Evolutionary conservation across 2,888 invertebrate species (phyloP), one percentile per base, ranked within the genome.

Genomic region (Allacma fusca): DNA sequence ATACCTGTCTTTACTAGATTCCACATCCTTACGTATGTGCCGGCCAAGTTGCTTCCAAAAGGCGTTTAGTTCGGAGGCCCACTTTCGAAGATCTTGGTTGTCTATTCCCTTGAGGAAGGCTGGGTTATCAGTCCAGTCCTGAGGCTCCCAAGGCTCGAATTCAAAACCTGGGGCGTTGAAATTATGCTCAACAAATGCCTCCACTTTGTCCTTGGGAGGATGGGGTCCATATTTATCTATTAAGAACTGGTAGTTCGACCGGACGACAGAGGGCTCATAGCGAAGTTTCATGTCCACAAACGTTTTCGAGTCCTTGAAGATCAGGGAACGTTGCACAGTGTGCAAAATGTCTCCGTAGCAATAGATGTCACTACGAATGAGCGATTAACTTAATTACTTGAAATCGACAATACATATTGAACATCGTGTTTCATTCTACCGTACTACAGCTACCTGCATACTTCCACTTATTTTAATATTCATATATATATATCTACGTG

Each of bases 321-420:
- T 88, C 62, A 90, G 89, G 0, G 93, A 91, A 91, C 92, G 92
- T 88, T 96, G 95, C 67, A 96, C 91, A 0, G 92, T 92, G 84
- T 94, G 91, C 16, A 82, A 74, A 83, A 96, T 89, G 0, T 96
- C 88, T 0, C 95, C 95, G 86, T 92, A 89, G 87, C 95, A 95
- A 88, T 93, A 95, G 83, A 96, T 93, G 85, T 91, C 87, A 86
- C 94, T 95, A n/a, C n/a, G n/a, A n/a, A n/a, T n/a, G n/a, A n/a
- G n/a, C n/a, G n/a, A n/a, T n/a, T n/a, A n/a, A n/a, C n/a, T n/a
- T n/a, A n/a, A n/a, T n/a, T n/a, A n/a, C 59, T 59, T 88, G 23
- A 57, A 84, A 23, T 9, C 23, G 7, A 40, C 5, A 40, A 40
- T 40, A 40, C 40, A 40, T 40, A 40, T 40, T 40, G 5, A 9